Evolutionary conservation across 2,113 vertebrate genomes (phyloP).

Genomic region (Eclectus roratus): DNA sequence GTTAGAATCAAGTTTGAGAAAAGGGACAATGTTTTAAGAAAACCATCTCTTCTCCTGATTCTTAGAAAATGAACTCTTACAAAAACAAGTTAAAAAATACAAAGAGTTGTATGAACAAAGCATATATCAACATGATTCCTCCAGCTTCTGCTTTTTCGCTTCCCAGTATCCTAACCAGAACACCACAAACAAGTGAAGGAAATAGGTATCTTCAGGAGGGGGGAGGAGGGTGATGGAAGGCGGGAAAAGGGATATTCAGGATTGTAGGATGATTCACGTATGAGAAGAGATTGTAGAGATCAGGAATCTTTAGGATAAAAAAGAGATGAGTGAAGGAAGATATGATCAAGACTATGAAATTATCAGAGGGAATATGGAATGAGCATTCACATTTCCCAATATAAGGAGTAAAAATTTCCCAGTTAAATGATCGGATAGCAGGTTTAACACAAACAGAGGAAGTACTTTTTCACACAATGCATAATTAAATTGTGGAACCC

Average conservation of each 20-base stretch:
- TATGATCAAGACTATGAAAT: not conserved
- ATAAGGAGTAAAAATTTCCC: conserved; percentile 1
- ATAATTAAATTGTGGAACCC: conserved; percentile 53
- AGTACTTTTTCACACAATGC: conserved; percentile 63
- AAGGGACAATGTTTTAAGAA: not conserved
- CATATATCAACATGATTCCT: not conserved
- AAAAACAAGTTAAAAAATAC: not conserved
- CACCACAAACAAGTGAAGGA: not conserved
- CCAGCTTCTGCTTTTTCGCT: not conserved
- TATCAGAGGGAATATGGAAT: conserved; percentile 21
- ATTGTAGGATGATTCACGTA: not conserved
- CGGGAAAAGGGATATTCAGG: not conserved
- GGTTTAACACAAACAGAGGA: conserved; percentile 63
- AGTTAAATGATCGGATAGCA: conserved; percentile 2
- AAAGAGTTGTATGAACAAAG: not conserved
- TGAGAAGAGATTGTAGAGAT: not conserved
- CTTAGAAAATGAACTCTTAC: not conserved
- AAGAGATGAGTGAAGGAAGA: not conserved
- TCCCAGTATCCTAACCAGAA: not conserved
- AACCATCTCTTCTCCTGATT: not conserved
- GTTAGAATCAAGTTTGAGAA: not conserved
- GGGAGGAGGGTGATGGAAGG: not conserved
- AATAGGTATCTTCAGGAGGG: not conserved
- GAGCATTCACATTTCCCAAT: not conserved
- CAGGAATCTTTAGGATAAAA: not conserved